Percentiles rank a stretch among this genome's conserved stretches.
These are phyloP conservation scores for Triplophysa rosa DNA, from an alignment of 2,113 vertebrate genomes.

Conservation along the genomic window DNA sequence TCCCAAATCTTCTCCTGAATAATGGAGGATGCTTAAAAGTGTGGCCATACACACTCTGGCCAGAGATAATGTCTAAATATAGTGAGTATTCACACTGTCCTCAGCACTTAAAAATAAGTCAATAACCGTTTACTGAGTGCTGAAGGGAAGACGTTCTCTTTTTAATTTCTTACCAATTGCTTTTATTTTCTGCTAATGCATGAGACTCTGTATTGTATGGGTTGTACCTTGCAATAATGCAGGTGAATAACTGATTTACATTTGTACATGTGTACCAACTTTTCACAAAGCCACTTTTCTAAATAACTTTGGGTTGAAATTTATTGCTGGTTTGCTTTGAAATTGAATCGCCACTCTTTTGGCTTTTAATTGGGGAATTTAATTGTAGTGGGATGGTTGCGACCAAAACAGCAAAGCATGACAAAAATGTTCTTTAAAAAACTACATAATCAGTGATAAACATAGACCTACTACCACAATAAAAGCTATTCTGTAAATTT, in stretches of 20 bases:
- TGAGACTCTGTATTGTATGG: too few species aligned
- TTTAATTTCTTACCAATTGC: too few species aligned
- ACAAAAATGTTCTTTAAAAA: neutral
- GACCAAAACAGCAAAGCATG: neutral
- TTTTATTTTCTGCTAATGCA: too few species aligned
- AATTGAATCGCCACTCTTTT: too few species aligned
- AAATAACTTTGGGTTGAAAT: too few species aligned
- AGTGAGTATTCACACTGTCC: conserved; percentile 10
- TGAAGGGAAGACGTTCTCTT: neutral
- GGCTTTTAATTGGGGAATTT: too few species aligned
- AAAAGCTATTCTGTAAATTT: conserved; percentile 44
- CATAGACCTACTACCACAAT: conserved; percentile 15
- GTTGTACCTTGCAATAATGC: too few species aligned
- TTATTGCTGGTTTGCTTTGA: too few species aligned
- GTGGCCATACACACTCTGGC: conserved; percentile 27
- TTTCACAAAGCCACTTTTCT: too few species aligned
- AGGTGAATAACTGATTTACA: too few species aligned
- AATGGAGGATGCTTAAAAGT: conserved; percentile 40
- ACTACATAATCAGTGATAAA: conserved; percentile 24
- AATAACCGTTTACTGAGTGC: neutral
- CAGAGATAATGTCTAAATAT: conserved; percentile 12
- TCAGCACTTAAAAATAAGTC: conserved; percentile 19
- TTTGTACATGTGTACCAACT: too few species aligned
- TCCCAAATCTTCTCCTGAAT: conserved; percentile 49
- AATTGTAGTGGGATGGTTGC: too few species aligned